phyloP scores from a whole-genome alignment of 2,797 vertebrate genomes.

The Sebastes cheni region DNA sequence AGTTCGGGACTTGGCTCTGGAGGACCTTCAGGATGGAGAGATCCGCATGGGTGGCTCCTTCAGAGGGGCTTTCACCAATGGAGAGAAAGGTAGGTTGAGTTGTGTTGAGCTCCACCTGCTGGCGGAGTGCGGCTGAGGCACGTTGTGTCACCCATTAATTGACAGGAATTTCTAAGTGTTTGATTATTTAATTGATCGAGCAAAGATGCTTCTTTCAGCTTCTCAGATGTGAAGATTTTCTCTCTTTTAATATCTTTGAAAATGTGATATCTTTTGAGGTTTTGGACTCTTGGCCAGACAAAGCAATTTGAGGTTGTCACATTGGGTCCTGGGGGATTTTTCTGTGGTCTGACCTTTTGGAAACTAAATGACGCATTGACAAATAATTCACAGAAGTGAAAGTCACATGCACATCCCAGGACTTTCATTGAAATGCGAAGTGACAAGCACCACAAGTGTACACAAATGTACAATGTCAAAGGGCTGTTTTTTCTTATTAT shows the following conservation, averaged over 20 bases:
- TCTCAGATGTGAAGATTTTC: neutral
- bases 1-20: slow-evolving; percentile 88
- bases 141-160: neutral
- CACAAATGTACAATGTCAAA: neutral
- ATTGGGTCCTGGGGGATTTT: neutral
- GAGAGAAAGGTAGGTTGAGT: slow-evolving; percentile 89
- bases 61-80: slow-evolving; percentile 92
- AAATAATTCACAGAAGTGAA: neutral
- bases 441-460: neutral
- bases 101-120: neutral
- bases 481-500: neutral
- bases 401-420: neutral
- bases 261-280: neutral
- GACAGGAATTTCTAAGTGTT: neutral
- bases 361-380: neutral
- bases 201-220: neutral
- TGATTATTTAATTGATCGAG: neutral
- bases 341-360: neutral
- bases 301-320: neutral
- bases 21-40: slow-evolving; percentile 97
- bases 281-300: neutral
- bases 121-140: neutral
- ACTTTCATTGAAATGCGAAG: neutral
- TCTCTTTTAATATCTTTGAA: neutral
- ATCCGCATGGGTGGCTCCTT: slow-evolving; percentile 96